phyloP scores from a whole-genome alignment of 1,140 invertebrate species.

The Brachionus sp. region DNA sequence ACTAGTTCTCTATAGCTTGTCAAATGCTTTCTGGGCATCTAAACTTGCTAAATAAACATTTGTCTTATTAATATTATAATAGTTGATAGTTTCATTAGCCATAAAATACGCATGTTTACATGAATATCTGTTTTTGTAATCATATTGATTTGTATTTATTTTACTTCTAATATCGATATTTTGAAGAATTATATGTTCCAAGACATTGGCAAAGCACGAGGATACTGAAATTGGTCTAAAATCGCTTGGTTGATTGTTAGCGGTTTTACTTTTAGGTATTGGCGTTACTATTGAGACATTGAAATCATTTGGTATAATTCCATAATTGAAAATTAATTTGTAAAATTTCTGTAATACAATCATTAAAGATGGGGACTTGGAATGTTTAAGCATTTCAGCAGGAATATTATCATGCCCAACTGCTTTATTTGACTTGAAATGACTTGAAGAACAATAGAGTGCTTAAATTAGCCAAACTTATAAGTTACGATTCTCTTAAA shows the following conservation, averaged over 20 bases:
- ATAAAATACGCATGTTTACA: no score
- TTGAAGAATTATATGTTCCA: background rate
- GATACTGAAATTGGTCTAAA: constrained; percentile 13
- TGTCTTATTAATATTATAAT: background rate
- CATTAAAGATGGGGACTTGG: constrained; percentile 4
- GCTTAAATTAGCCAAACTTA: no score
- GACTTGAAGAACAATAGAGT: no score
- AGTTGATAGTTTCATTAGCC: background rate
- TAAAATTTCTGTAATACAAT: background rate
- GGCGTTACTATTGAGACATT: no score
- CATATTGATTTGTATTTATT: background rate
- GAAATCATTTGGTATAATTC: no score
- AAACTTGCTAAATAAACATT: background rate
- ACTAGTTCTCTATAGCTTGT: background rate
- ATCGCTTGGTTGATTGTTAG: background rate
- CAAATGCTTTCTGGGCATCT: background rate
- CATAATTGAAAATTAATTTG: constrained; percentile 1
- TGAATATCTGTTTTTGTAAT: background rate
- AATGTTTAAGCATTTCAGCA: constrained; percentile 18
- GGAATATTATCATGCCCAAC: background rate
- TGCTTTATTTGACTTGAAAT: background rate
- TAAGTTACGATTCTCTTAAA: no score
- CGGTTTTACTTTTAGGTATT: no score
- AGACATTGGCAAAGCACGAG: background rate
- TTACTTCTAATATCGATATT: background rate